Conservation (phyloP, 2,113 vertebrate species). For the Tapirus terrestris region DNA sequence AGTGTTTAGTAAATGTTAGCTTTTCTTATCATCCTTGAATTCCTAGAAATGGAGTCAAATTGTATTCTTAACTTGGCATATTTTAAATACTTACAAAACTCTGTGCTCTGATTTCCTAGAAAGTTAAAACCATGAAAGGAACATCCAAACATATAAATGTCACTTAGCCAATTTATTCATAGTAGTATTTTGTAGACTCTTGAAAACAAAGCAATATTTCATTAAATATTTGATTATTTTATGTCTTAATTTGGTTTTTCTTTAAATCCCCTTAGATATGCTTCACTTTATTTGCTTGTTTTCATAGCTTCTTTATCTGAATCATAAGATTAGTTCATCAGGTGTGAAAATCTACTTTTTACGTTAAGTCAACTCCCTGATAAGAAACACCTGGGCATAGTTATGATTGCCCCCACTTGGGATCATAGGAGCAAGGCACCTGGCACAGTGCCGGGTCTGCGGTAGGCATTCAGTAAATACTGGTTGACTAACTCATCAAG, state of each 20-base stretch:
- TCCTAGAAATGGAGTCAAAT: constrained; percentile 51
- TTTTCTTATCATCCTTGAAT: neutral
- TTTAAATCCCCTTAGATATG: neutral
- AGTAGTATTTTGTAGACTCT: constrained; percentile 22
- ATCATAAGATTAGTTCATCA: neutral
- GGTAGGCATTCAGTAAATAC: neutral
- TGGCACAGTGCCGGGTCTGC: neutral
- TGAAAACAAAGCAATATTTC: neutral
- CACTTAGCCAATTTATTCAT: neutral
- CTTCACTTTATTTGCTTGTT: neutral
- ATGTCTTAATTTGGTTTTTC: neutral
- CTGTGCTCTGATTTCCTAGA: constrained; percentile 31
- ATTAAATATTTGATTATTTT: neutral
- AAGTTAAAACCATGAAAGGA: neutral
- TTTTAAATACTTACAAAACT: neutral
- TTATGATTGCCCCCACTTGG: neutral
- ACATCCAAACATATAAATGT: neutral
- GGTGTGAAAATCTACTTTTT: neutral
- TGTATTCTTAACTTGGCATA: neutral
- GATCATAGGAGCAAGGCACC: neutral
- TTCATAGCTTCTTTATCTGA: neutral
- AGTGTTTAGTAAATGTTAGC: neutral
- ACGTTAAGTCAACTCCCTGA: neutral
- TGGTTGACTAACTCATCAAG: neutral
- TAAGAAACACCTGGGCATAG: neutral